A percentile compares a stretch with the other conserved stretches of the same genome.
These are phyloP conservation scores for Trichomalopsis sarcophagae DNA, from an alignment of 1,140 invertebrate genomes.

Conservation along the genomic window DNA sequence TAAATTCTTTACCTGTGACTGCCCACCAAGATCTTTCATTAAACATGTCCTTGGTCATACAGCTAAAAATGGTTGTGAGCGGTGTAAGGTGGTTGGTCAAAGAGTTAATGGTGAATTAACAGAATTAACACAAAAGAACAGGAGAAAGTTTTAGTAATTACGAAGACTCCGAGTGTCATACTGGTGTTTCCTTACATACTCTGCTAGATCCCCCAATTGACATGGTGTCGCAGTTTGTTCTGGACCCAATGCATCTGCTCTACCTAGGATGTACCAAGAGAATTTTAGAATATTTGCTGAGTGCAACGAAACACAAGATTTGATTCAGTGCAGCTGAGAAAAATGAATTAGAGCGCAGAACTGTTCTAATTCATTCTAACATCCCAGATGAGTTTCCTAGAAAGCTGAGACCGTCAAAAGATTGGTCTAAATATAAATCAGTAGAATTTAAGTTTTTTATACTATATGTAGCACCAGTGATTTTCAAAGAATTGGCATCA, in stretches of 20 bases:
- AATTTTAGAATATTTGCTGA: slow-evolving; percentile 10
- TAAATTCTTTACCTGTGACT: slow-evolving; percentile 32
- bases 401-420: too few species aligned
- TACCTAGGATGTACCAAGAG: neutral
- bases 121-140: neutral
- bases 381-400: slow-evolving; percentile 4
- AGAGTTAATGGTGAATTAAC: neutral
- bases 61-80: slow-evolving; percentile 9
- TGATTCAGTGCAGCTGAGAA: neutral
- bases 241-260: slow-evolving; percentile 19
- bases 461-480: too few species aligned
- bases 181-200: neutral
- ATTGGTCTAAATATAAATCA: too few species aligned
- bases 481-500: too few species aligned
- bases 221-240: neutral
- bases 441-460: too few species aligned
- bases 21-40: neutral
- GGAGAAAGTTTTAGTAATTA: neutral
- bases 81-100: neutral
- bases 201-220: neutral
- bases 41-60: slow-evolving; percentile 29
- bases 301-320: neutral
- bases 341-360: neutral
- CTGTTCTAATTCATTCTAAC: neutral
- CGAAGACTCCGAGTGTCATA: neutral